Percentiles rank a stretch among this genome's conserved stretches.
phyloP scores from a whole-genome alignment of 2,888 invertebrate species.

The Poecilobothrus nobilitatus region DNA sequence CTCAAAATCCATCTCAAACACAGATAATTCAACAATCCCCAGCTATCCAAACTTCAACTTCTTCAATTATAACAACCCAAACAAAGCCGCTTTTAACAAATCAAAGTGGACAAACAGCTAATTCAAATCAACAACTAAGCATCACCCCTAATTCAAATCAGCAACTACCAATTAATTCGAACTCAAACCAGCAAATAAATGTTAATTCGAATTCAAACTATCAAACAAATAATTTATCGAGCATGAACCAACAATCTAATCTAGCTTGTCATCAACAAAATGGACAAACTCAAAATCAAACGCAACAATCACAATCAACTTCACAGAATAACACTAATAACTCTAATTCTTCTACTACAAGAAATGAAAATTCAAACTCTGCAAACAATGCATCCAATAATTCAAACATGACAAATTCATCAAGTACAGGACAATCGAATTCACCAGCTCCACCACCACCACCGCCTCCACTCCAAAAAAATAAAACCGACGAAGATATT shows the following conservation, averaged over 20 bases:
- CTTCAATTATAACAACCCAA: neutral
- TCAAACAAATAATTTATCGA: neutral
- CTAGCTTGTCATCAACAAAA: neutral
- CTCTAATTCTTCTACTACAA: neutral
- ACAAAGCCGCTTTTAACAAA: neutral
- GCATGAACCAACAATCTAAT: slow-evolving; percentile 8
- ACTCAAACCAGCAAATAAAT: neutral
- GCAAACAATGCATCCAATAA: neutral
- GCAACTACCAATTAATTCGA: neutral
- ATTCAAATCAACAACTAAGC: neutral
- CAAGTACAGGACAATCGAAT: neutral
- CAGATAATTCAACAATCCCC: slow-evolving; percentile 9
- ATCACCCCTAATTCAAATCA: neutral
- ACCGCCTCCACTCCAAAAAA: slow-evolving; percentile 12
- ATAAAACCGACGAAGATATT: slow-evolving; percentile 26
- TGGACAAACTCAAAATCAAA: slow-evolving; percentile 7
- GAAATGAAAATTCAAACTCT: neutral
- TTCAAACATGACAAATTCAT: neutral
- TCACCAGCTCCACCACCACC: slow-evolving; percentile 6
- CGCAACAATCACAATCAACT: neutral
- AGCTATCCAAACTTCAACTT: neutral
- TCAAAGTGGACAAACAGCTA: neutral
- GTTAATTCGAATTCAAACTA: neutral
- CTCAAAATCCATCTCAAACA: slow-evolving; percentile 8
- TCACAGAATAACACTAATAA: neutral